Evolutionary conservation across 2,797 vertebrate genomes (phyloP).

Genomic region (Borostomias antarcticus): DNA sequence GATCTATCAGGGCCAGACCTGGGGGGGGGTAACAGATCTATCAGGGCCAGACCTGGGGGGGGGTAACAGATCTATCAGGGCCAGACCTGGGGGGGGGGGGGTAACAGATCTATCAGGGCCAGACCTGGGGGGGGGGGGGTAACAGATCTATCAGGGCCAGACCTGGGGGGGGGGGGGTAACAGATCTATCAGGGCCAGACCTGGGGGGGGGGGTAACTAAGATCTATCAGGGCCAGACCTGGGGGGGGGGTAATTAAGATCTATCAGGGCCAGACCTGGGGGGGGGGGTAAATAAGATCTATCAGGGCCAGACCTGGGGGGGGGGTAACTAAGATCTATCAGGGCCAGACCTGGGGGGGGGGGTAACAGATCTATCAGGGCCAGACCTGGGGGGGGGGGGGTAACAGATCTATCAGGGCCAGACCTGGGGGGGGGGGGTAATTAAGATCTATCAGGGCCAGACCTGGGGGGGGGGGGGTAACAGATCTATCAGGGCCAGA

Average conservation of each 20-base stretch:
- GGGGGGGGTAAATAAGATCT: too few relatives aligned
- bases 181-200: background rate
- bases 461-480: slow-evolving; percentile 66
- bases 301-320: slow-evolving; percentile 82
- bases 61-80: slow-evolving; percentile 87
- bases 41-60: too few relatives aligned
- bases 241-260: background rate
- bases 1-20: slow-evolving; percentile 88
- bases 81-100: slow-evolving; percentile 72
- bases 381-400: slow-evolving; percentile 72
- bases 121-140: too few relatives aligned
- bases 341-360: too few relatives aligned
- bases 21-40: background rate
- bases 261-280: background rate
- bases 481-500: background rate
- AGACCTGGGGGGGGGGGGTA: too few relatives aligned
- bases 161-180: slow-evolving; percentile 65
- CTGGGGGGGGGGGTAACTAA: too few relatives aligned
- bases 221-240: slow-evolving; percentile 88
- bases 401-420: background rate
- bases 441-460: slow-evolving; percentile 86
- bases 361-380: slow-evolving; percentile 87
- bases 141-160: slow-evolving; percentile 85
- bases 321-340: background rate
- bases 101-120: background rate